Conservation (phyloP, 2,888 invertebrate species). For the Mycogona germanica region DNA sequence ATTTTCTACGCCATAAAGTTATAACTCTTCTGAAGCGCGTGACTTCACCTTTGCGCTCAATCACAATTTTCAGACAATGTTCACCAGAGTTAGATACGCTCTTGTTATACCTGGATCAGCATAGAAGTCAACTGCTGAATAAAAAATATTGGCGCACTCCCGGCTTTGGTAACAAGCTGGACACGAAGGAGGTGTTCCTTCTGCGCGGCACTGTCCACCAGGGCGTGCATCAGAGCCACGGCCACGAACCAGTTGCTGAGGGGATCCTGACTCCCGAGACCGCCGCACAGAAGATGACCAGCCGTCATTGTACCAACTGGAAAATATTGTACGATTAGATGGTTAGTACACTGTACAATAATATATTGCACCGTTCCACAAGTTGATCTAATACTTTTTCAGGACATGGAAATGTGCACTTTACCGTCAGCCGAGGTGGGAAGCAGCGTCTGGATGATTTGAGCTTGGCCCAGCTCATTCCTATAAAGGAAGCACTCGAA, state of each 20-base stretch:
- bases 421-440: slow-evolving; percentile 67
- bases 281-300: slow-evolving; percentile 86
- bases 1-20: neutral
- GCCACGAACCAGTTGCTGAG: slow-evolving; percentile 93
- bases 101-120: slow-evolving; percentile 48
- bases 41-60: too few species aligned
- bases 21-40: too few species aligned
- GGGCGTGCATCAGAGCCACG: slow-evolving; percentile 76
- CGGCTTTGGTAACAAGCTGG: slow-evolving; percentile 69
- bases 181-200: slow-evolving; percentile 88
- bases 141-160: slow-evolving; percentile 73
- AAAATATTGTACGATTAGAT: neutral
- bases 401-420: neutral
- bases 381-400: neutral
- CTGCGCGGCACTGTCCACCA: slow-evolving; percentile 58
- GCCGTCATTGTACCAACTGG: slow-evolving; percentile 39
- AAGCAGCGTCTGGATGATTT: slow-evolving; percentile 79
- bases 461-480: slow-evolving; percentile 77
- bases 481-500: slow-evolving; percentile 92
- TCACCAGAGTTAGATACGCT: neutral
- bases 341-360: neutral
- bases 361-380: neutral
- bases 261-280: slow-evolving; percentile 74
- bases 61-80: too few species aligned
- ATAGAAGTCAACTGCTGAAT: slow-evolving; percentile 77